Percentiles rank a stretch among this genome's conserved stretches.
phyloP scores from a whole-genome alignment of 2,797 vertebrate species.

The Dendrocincla tyrannina region DNA sequence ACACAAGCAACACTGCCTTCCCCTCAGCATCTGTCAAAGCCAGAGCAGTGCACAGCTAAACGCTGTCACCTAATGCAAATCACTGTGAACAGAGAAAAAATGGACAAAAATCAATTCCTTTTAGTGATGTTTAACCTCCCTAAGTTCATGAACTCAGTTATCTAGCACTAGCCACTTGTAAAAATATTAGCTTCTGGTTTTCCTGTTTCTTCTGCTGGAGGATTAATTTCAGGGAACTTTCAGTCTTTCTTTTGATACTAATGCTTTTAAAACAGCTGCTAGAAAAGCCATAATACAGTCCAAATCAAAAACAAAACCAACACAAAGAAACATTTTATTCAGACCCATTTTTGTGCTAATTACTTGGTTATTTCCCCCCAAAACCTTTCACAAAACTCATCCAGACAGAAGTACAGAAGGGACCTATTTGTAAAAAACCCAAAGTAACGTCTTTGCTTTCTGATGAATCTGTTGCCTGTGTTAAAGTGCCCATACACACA shows the following conservation, averaged over 20 bases:
- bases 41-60: not conserved
- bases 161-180: conserved; percentile 70
- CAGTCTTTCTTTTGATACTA: conserved; percentile 50
- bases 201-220: conserved; percentile 63
- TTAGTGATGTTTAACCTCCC: not conserved
- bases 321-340: conserved; percentile 11
- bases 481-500: not conserved
- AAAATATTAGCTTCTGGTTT: conserved; percentile 70
- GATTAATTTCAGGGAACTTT: conserved; percentile 67
- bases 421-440: not conserved
- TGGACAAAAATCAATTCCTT: not conserved
- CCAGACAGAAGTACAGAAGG: not conserved
- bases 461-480: not conserved
- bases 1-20: not conserved
- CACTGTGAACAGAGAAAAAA: not conserved
- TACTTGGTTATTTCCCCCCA: not conserved
- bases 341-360: not conserved
- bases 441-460: not conserved
- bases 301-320: conserved; percentile 23
- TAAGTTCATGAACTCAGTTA: conserved; percentile 73
- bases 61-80: not conserved
- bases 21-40: not conserved
- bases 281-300: not conserved
- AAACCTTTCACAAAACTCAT: not conserved
- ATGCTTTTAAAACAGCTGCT: conserved; percentile 47